Evolutionary conservation across 2,888 invertebrate genomes (phyloP).

Genomic region (Galeopsomyia nigrocyanea): DNA sequence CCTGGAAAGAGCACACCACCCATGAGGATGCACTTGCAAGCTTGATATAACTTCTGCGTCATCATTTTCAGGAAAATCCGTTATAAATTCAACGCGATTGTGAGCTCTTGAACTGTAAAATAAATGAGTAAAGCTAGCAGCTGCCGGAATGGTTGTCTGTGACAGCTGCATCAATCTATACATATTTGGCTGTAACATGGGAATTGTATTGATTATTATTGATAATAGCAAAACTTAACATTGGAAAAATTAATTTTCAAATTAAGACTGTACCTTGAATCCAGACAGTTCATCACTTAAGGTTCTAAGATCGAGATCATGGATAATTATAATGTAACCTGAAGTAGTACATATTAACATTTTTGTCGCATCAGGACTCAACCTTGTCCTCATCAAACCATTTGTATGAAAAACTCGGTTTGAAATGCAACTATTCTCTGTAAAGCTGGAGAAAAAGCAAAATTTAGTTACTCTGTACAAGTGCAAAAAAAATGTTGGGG

Average conservation of each 20-base stretch:
- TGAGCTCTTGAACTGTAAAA: conserved; percentile 81
- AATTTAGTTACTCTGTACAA: conserved; percentile 16
- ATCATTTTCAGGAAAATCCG: conserved; percentile 88
- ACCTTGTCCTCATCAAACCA: conserved; percentile 86
- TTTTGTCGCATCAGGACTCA: conserved; percentile 88
- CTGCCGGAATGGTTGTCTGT: conserved; percentile 84
- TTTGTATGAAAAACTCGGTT: conserved; percentile 90
- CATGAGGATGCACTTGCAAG: conserved; percentile 89
- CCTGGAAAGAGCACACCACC: conserved; percentile 89
- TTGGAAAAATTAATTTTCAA: not conserved
- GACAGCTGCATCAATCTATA: conserved; percentile 91
- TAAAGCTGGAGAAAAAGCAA: conserved; percentile 67
- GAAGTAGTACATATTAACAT: conserved; percentile 92
- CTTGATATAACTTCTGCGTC: conserved; percentile 93
- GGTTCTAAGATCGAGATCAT: conserved; percentile 86
- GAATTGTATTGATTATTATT: conserved; percentile 25
- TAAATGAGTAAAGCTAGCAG: conserved; percentile 84
- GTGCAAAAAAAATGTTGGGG: not conserved
- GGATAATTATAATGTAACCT: conserved; percentile 90
- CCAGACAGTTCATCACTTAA: conserved; percentile 85
- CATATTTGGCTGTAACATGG: conserved; percentile 82
- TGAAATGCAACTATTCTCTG: conserved; percentile 82
- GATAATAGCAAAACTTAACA: not conserved
- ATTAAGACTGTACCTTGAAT: conserved; percentile 76
- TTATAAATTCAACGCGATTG: conserved; percentile 91